Base-by-base conservation (phyloP, 2,113 vertebrate genomes). In the Erpornis zantholeuca region DNA sequence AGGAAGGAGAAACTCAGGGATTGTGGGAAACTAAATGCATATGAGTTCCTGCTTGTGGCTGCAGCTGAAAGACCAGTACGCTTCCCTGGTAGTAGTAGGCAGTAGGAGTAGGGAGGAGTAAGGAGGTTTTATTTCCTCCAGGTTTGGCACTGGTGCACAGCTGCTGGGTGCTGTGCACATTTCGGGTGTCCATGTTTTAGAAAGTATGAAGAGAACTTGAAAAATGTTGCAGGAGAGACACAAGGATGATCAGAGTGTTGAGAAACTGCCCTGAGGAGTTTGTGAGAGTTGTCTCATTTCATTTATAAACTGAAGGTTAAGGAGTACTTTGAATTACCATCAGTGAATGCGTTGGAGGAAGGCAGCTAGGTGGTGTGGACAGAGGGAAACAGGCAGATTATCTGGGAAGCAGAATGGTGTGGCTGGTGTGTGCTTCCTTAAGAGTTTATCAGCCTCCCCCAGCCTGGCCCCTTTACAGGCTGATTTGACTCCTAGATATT, bases 91-190 rank as follows among this genome's bases (percentile, higher is more conserved):
- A 86, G n/a, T 92, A 93, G 95, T 1, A 95, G 86, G 79, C 71
- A 77, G 94, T 92, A 36, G 90, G 96, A 96, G 95, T 38, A 38
- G 64, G 86, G 82, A 36, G 90, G 96, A 96, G 95, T 38, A 38
- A 60, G 86, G 82, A 86, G 89, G 71, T 42, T 92, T 47, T 28
- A 6, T 47, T 90, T 81, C 92, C 79, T 80, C 85, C 1, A 2
- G 23, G 35, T 83, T 88, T 94, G 90, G 71, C 68, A 24, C 69
- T 75, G 73, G 19, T 38, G 52, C 44, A 69, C 79, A 70, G 71
- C 76, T 95, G 82, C 85, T 49, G 71, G 66, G 42, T 85, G 82
- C 29, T 86, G 65, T 12, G 79, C 54, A 59, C 63, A 12, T 80
- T 83, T 27, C 2, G 47, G 60, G 21, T n/a, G 68, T 90, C 86